Percentiles rank a stretch among this genome's conserved stretches.
phyloP scores from a whole-genome alignment of 2,888 invertebrate genomes.

The Drosophila prolongata region DNA sequence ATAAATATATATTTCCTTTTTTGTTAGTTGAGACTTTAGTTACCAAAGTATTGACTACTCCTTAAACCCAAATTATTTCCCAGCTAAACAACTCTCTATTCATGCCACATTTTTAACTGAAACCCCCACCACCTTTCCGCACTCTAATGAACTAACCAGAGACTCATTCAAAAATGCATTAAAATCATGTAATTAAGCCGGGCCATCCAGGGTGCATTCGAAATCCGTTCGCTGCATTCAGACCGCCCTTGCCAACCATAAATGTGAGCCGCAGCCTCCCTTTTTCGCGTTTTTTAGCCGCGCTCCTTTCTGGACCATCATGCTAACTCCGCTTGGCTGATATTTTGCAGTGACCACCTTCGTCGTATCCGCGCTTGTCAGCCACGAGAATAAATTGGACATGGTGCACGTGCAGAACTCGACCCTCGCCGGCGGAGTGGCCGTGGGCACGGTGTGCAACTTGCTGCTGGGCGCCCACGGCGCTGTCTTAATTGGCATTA shows the following conservation, averaged over 20 bases:
- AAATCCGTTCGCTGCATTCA: constrained; percentile 23
- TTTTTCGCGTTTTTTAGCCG: background rate
- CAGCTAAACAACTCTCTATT: background rate
- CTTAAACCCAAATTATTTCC: too few relatives aligned
- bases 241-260: constrained; percentile 4
- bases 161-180: constrained; percentile 31
- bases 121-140: background rate
- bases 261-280: constrained; percentile 8
- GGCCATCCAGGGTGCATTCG: constrained; percentile 14
- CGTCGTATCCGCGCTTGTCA: constrained; percentile 91
- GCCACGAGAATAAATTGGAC: constrained; percentile 90
- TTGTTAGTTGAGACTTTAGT: too few relatives aligned
- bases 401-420: constrained; percentile 98
- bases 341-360: constrained; percentile 89
- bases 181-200: constrained; percentile 43
- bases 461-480: constrained; percentile 93
- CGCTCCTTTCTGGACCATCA: constrained; percentile 10
- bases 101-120: background rate
- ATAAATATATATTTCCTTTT: too few relatives aligned
- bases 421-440: constrained; percentile 96
- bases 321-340: background rate
- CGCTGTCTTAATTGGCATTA: constrained; percentile 91
- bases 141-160: constrained; percentile 25
- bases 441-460: constrained; percentile 93
- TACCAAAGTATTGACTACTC: too few relatives aligned